A percentile compares a stretch with the other conserved stretches of the same genome.
Conservation (phyloP, 2,113 vertebrate genomes). For the Danionella cerebrum region DNA sequence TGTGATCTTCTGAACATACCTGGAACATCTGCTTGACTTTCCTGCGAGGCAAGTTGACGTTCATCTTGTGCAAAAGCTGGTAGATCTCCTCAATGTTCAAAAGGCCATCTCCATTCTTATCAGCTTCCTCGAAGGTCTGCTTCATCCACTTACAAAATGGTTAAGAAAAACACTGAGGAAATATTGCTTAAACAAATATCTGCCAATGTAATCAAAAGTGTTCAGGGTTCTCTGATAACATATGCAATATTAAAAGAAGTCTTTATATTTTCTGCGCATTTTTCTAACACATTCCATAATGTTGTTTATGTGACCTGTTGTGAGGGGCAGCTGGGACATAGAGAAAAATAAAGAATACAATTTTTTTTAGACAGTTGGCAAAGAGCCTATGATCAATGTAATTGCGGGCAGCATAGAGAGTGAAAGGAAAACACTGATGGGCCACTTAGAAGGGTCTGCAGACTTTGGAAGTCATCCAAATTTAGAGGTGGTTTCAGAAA, state of each 20-base stretch:
- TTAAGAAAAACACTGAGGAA: too few species aligned
- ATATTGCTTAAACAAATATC: too few species aligned
- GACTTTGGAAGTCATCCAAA: constrained; percentile 11
- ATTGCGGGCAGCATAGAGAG: background rate
- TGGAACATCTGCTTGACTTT: constrained; percentile 98
- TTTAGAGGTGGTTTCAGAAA: background rate
- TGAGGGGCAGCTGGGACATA: background rate
- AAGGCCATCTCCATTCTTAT: constrained; percentile 92
- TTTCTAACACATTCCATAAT: too few species aligned
- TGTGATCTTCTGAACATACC: constrained; percentile 59
- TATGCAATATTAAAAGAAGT: too few species aligned
- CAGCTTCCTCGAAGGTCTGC: constrained; percentile 94
- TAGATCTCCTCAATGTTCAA: constrained; percentile 95
- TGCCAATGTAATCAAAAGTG: too few species aligned
- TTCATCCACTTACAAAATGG: constrained; percentile 81
- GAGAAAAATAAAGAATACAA: too few species aligned
- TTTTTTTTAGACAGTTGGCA: background rate
- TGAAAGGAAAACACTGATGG: background rate
- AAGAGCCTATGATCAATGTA: background rate
- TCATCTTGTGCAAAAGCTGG: constrained; percentile 92
- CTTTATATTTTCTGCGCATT: too few species aligned
- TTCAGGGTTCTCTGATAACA: too few species aligned
- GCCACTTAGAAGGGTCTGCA: background rate
- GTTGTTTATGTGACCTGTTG: background rate
- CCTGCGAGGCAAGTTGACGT: constrained; percentile 90